These are phyloP conservation scores for Glareola pratincola DNA, from an alignment of 2,113 vertebrate genomes.

Conservation along the genomic window DNA sequence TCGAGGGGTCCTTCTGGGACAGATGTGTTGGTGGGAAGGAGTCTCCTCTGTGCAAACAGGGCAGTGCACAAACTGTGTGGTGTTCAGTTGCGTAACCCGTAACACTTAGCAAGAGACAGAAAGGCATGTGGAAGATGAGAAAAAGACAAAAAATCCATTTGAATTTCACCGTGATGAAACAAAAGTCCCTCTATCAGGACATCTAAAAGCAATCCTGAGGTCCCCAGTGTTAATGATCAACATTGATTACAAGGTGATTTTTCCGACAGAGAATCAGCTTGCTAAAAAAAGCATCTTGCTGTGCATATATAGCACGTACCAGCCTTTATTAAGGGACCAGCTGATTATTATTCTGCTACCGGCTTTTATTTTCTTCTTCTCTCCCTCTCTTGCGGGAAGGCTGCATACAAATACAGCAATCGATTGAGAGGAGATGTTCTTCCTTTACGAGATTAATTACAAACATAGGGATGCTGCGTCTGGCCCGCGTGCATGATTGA, in stretches of 20 bases:
- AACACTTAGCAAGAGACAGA: neutral
- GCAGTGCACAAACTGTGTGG: neutral
- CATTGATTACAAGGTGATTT: neutral
- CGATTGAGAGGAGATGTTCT: constrained; percentile 43
- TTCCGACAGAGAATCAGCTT: neutral
- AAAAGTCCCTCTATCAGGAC: neutral
- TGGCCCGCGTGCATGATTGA: constrained; percentile 55
- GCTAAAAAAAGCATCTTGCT: neutral
- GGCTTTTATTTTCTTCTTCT: constrained; percentile 12
- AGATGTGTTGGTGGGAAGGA: neutral
- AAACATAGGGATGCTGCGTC: constrained; percentile 56
- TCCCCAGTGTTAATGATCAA: neutral
- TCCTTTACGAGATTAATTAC: constrained; percentile 65
- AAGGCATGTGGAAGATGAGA: neutral
- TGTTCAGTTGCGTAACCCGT: neutral
- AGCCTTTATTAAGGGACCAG: neutral
- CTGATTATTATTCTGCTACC: constrained; percentile 38
- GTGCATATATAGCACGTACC: neutral
- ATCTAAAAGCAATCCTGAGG: neutral
- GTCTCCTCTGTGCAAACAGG: neutral
- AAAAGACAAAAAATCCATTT: neutral
- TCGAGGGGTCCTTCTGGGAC: accelerated
- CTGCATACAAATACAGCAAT: constrained; percentile 18
- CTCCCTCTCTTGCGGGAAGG: neutral
- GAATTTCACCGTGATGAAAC: neutral